A percentile compares a stretch with the other conserved stretches of the same genome.
Evolutionary conservation across 2,888 invertebrate species (phyloP).

Genomic region (Drosophila koepferae): DNA sequence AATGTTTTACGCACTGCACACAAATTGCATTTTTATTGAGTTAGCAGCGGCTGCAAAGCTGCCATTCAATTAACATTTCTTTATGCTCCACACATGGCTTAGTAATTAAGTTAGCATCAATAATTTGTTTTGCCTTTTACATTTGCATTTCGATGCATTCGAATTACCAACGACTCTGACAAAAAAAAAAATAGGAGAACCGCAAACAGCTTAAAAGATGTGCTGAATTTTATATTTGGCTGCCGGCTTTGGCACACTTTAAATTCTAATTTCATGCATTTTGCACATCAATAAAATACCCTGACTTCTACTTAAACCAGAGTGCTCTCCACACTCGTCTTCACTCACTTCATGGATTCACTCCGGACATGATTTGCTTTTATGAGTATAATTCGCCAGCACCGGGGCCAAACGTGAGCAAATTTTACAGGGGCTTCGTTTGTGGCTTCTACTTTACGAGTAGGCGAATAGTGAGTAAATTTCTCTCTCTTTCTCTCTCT

Average conservation of each 20-base stretch:
- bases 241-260: slow-evolving; percentile 58
- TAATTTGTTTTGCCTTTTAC: slow-evolving; percentile 41
- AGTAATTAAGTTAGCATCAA: slow-evolving; percentile 62
- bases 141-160: slow-evolving; percentile 37
- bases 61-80: slow-evolving; percentile 70
- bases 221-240: slow-evolving; percentile 30
- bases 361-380: slow-evolving; percentile 66
- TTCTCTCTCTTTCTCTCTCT: background rate
- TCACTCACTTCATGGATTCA: background rate
- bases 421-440: slow-evolving; percentile 50
- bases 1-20: slow-evolving; percentile 44
- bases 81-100: slow-evolving; percentile 48
- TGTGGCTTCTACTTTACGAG: slow-evolving; percentile 21
- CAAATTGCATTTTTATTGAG: slow-evolving; percentile 73
- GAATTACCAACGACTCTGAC: slow-evolving; percentile 9
- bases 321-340: slow-evolving; percentile 6
- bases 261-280: slow-evolving; percentile 82
- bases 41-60: slow-evolving; percentile 46
- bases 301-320: slow-evolving; percentile 36
- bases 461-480: slow-evolving; percentile 34
- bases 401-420: slow-evolving; percentile 58
- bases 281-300: slow-evolving; percentile 79
- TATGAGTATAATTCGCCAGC: slow-evolving; percentile 54
- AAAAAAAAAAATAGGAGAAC: slow-evolving; percentile 12
- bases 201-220: slow-evolving; percentile 30